These are phyloP conservation scores for Calliphora vicina DNA, from an alignment of 1,140 invertebrate species.

Conservation along the genomic window DNA sequence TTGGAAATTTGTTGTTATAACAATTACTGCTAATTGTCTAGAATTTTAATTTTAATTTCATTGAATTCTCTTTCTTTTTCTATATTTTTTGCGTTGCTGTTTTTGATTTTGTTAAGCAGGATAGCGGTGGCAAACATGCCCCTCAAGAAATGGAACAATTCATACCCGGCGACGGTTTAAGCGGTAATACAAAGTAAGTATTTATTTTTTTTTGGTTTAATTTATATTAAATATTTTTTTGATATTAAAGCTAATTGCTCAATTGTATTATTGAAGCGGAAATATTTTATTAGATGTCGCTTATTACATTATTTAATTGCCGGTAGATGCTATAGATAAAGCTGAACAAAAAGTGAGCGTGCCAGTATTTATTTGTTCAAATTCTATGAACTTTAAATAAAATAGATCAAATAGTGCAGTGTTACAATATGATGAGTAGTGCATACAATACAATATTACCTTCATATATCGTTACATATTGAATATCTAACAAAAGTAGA, in stretches of 20 bases:
- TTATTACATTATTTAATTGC: neutral
- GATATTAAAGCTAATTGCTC: neutral
- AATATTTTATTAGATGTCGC: neutral
- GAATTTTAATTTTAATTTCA: neutral
- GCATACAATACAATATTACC: too few relatives aligned
- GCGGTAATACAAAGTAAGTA: slow-evolving; percentile 53
- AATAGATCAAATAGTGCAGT: neutral
- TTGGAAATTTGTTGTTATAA: neutral
- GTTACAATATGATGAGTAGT: neutral
- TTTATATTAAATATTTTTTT: neutral
- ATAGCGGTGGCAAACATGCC: slow-evolving; percentile 54
- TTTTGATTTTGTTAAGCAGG: slow-evolving; percentile 42
- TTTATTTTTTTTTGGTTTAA: neutral
- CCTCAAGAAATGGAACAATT: slow-evolving; percentile 72
- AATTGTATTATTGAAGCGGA: neutral
- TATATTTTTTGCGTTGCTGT: neutral
- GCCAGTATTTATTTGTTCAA: neutral
- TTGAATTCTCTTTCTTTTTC: too few relatives aligned
- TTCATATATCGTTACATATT: too few relatives aligned
- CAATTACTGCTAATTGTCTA: slow-evolving; percentile 7
- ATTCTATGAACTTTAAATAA: neutral
- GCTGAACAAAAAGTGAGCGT: neutral
- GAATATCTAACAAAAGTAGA: too few relatives aligned
- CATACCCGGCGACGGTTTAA: slow-evolving; percentile 66
- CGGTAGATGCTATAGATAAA: neutral